Evolutionary conservation across 2,113 vertebrate species (phyloP).

Genomic region (Antechinus stuartii): DNA sequence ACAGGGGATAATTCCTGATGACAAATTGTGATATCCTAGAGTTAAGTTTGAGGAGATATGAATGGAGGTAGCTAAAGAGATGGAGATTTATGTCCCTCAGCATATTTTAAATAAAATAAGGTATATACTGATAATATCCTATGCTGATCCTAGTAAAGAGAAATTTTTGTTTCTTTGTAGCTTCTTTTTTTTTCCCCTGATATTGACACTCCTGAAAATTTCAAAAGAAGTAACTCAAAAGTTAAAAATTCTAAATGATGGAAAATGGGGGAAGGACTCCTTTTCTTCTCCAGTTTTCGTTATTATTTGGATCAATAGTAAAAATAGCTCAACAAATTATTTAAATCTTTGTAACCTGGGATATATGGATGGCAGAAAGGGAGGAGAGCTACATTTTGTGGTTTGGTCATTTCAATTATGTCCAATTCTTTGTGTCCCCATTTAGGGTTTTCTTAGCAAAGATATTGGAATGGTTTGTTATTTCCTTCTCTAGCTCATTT

Average conservation of each 20-base stretch:
- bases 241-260: background rate
- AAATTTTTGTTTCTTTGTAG: background rate
- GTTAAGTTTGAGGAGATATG: background rate
- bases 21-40: background rate
- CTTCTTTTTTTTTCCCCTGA: background rate
- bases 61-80: fast-evolving
- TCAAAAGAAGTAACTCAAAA: background rate
- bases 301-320: slow-evolving; percentile 9
- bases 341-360: background rate
- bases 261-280: fast-evolving
- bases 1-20: background rate
- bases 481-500: background rate
- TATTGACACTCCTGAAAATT: background rate
- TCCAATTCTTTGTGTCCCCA: background rate
- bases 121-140: background rate
- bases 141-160: background rate
- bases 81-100: background rate
- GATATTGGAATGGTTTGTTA: background rate
- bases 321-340: background rate
- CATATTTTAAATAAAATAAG: background rate
- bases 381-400: background rate
- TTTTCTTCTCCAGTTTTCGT: background rate
- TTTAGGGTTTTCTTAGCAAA: background rate
- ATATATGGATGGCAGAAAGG: background rate
- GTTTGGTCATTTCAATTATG: background rate